Evolutionary conservation across 2,888 invertebrate species (phyloP).

Genomic region (Anoplius nigerrimus): DNA sequence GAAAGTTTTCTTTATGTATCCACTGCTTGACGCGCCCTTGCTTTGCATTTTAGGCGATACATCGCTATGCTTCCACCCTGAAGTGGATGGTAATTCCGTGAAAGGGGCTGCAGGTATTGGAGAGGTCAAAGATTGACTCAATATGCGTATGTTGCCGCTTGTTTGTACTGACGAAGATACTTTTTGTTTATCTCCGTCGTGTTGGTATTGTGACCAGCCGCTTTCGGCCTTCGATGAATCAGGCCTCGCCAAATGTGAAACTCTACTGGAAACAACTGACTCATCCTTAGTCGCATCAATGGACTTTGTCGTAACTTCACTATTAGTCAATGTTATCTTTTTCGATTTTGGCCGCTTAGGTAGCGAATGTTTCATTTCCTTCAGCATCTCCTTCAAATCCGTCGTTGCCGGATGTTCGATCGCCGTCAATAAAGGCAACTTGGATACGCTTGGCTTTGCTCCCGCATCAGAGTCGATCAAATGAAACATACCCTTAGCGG

Average conservation of each 20-base stretch:
- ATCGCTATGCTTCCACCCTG: slow-evolving; percentile 58
- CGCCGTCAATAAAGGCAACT: slow-evolving; percentile 44
- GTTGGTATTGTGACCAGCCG: slow-evolving; percentile 40
- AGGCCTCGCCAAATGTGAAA: slow-evolving; percentile 36
- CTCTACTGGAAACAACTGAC: slow-evolving; percentile 42
- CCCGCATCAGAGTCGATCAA: slow-evolving; percentile 23
- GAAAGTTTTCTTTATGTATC: slow-evolving; percentile 71
- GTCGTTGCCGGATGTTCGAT: slow-evolving; percentile 59
- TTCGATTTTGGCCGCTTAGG: slow-evolving; percentile 78
- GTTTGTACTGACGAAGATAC: slow-evolving; percentile 80
- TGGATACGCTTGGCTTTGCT: slow-evolving; percentile 32
- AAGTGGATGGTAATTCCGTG: slow-evolving; percentile 43
- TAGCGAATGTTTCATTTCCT: slow-evolving; percentile 86
- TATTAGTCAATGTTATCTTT: slow-evolving; percentile 35
- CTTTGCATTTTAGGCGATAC: slow-evolving; percentile 60
- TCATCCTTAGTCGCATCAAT: slow-evolving; percentile 29
- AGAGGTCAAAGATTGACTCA: slow-evolving; percentile 53
- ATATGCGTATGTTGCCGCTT: slow-evolving; percentile 75
- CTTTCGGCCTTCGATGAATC: slow-evolving; percentile 21
- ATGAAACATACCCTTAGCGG: slow-evolving; percentile 22
- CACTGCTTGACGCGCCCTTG: slow-evolving; percentile 43
- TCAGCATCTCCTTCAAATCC: slow-evolving; percentile 82
- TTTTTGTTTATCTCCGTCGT: slow-evolving; percentile 71
- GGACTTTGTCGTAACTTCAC: slow-evolving; percentile 22
- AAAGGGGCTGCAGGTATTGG: too few relatives aligned